phyloP scores from a whole-genome alignment of 2,888 invertebrate species.

The Octonoba sinensis region DNA sequence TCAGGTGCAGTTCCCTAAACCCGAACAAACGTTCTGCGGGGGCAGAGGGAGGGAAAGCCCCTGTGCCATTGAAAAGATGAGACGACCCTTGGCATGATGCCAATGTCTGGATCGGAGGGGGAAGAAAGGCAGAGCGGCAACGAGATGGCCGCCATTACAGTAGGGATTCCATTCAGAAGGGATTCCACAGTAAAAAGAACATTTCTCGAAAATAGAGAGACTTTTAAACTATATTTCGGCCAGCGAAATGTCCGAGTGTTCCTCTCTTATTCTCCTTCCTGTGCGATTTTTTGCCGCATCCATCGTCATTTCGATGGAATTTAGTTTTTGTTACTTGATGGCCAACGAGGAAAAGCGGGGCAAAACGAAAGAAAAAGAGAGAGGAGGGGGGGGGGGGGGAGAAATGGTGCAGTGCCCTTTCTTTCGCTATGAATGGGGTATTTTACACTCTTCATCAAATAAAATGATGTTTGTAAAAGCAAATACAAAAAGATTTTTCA shows the following conservation, averaged over 20 bases:
- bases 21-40: neutral
- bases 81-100: constrained; percentile 59
- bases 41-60: neutral
- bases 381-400: neutral
- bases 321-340: no score
- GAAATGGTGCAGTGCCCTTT: neutral
- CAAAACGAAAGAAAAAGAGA: constrained; percentile 10
- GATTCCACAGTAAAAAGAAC: constrained; percentile 28
- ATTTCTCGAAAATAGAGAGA: constrained; percentile 46
- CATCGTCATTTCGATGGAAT: no score
- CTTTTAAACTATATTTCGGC: constrained; percentile 51
- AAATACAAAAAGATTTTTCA: no score
- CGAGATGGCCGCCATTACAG: constrained; percentile 50
- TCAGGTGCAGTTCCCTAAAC: constrained; percentile 12
- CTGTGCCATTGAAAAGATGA: constrained; percentile 58
- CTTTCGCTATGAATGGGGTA: no score
- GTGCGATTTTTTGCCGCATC: no score
- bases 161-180: constrained; percentile 13
- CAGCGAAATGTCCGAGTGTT: constrained; percentile 8
- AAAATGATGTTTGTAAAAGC: no score
- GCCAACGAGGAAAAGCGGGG: constrained; percentile 11
- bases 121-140: constrained; percentile 22
- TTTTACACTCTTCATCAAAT: no score
- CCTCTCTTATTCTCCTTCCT: constrained; percentile 4
- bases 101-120: constrained; percentile 51